Evolutionary conservation across 2,888 invertebrate genomes (phyloP).

Genomic region (Leucozona laternaria): DNA sequence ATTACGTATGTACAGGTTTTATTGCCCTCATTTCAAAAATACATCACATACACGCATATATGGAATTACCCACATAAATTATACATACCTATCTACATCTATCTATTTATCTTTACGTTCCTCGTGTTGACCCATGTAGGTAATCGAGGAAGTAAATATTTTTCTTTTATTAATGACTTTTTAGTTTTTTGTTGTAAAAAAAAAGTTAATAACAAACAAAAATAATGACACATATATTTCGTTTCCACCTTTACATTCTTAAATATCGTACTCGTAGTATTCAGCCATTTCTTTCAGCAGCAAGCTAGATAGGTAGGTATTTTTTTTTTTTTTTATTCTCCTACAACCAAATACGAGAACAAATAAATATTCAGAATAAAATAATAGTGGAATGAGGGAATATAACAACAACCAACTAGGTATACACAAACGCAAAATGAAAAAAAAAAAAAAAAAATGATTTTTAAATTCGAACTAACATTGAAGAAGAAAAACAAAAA

Average conservation of each 20-base stretch:
- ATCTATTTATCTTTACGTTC: not conserved
- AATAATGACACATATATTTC: constrained; percentile 50
- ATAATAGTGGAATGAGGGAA: constrained; percentile 15
- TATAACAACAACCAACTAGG: constrained; percentile 9
- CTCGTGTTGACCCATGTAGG: constrained; percentile 8
- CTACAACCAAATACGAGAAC: constrained; percentile 23
- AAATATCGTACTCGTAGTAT: constrained; percentile 11
- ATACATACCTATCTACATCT: not conserved
- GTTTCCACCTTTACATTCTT: constrained; percentile 19
- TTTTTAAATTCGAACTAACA: constrained; percentile 50
- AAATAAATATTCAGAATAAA: constrained; percentile 6
- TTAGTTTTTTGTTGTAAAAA: constrained; percentile 13
- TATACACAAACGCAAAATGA: constrained; percentile 18
- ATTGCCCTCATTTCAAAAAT: constrained; percentile 31
- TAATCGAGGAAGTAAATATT: constrained; percentile 28
- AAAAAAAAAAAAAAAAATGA: constrained; percentile 41
- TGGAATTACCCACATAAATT: constrained; percentile 24
- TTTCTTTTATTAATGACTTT: constrained; percentile 26
- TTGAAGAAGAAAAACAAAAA: constrained; percentile 4
- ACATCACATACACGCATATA: not conserved
- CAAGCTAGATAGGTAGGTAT: not conserved
- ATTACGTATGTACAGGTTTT: constrained; percentile 29
- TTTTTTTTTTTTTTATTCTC: not conserved
- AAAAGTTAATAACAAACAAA: constrained; percentile 30
- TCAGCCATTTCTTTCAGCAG: not conserved